A percentile compares a stretch with the other conserved stretches of the same genome.
Evolutionary conservation across 2,113 vertebrate genomes (phyloP).

Genomic region (Orthonyx spaldingii): DNA sequence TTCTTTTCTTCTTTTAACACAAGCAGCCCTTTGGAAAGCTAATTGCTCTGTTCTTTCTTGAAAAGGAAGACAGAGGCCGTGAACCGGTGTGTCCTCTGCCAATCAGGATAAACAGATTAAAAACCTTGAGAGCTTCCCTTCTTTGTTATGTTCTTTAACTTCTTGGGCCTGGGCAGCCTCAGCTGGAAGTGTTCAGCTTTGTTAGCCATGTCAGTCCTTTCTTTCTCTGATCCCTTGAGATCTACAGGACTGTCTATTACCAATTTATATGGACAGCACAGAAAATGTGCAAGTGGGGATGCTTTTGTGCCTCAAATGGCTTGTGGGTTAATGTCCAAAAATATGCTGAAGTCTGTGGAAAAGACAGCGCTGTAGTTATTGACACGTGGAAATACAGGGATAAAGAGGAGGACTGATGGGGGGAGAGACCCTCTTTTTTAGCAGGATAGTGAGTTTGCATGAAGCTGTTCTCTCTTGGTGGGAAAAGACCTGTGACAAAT

Average conservation of each 20-base stretch:
- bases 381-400: background rate
- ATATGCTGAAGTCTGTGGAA: background rate
- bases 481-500: background rate
- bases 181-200: background rate
- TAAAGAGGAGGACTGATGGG: background rate
- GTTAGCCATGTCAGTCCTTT: background rate
- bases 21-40: background rate
- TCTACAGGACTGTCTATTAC: background rate
- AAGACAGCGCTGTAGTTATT: background rate
- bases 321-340: background rate
- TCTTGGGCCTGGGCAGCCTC: background rate
- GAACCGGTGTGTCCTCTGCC: background rate
- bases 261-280: background rate
- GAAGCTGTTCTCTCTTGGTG: background rate
- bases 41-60: background rate
- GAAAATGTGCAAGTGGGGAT: background rate
- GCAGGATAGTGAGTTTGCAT: background rate
- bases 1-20: background rate
- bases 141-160: background rate
- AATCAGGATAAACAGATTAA: background rate
- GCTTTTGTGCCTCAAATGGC: background rate
- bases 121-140: background rate
- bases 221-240: background rate
- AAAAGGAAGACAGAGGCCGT: background rate
- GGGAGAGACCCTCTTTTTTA: background rate